These are phyloP conservation scores for Salarias fasciatus DNA, from an alignment of 2,797 vertebrate genomes.

Conservation along the genomic window DNA sequence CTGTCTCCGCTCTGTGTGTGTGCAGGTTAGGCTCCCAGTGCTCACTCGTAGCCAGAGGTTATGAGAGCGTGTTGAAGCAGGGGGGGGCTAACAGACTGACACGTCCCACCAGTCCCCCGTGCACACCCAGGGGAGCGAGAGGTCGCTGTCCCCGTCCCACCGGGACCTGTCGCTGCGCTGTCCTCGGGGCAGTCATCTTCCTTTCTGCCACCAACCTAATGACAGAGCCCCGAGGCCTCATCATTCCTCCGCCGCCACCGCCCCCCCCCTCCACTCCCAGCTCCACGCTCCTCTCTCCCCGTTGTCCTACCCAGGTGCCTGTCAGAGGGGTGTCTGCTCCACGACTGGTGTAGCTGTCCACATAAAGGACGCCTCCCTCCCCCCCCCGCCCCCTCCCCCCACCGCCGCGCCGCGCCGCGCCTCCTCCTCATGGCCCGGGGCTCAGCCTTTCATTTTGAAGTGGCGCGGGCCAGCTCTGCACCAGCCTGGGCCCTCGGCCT, in stretches of 20 bases:
- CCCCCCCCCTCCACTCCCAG: conserved; percentile 48
- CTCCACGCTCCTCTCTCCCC: conserved; percentile 66
- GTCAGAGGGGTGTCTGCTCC: conserved; percentile 81
- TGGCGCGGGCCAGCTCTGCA: conserved; percentile 72
- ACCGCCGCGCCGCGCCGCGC: conserved; percentile 52
- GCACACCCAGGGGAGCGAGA: conserved; percentile 75
- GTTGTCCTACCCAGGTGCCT: conserved; percentile 85
- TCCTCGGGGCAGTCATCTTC: conserved; percentile 81
- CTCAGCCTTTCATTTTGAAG: conserved; percentile 83
- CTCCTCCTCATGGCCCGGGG: conserved; percentile 69
- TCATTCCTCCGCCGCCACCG: conserved; percentile 62
- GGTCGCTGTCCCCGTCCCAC: conserved; percentile 77
- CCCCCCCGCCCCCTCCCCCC: conserved; percentile 32
- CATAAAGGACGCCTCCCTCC: conserved; percentile 68
- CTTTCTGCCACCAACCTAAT: conserved; percentile 75
- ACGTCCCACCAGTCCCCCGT: conserved; percentile 77
- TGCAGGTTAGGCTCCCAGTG: conserved; percentile 63
- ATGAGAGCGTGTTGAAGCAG: conserved; percentile 62
- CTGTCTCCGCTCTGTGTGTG: conserved; percentile 35
- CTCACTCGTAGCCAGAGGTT: conserved; percentile 73
- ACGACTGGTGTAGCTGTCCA: conserved; percentile 73
- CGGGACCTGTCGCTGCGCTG: conserved; percentile 77
- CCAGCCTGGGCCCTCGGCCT: conserved; percentile 75
- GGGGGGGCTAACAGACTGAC: conserved; percentile 76
- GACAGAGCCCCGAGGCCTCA: conserved; percentile 83